phyloP scores from a whole-genome alignment of 1,140 invertebrate species.

The Chrysomallon squamiferum region DNA sequence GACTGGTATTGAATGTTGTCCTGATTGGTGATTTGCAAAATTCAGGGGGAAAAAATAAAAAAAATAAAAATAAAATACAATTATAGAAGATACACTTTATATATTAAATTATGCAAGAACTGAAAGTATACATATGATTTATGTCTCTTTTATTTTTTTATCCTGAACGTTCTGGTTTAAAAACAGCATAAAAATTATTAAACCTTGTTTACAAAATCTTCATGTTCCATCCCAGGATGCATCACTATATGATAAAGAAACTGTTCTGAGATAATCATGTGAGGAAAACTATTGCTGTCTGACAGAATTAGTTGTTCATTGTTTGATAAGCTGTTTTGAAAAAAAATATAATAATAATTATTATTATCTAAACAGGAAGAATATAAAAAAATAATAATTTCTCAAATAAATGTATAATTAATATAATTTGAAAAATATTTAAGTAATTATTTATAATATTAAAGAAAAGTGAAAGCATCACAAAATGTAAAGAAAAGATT shows the following conservation, averaged over 20 bases:
- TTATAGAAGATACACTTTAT: too few relatives aligned
- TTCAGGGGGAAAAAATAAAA: too few relatives aligned
- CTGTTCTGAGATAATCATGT: slow-evolving; percentile 25
- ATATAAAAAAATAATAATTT: background rate
- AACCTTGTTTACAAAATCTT: slow-evolving; percentile 44
- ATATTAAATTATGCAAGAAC: too few relatives aligned
- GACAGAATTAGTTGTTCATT: slow-evolving; percentile 22
- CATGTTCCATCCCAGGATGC: slow-evolving; percentile 21
- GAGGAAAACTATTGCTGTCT: slow-evolving; percentile 21
- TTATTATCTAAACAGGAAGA: background rate
- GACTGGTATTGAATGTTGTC: too few relatives aligned
- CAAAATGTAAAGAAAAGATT: background rate
- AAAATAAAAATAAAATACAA: too few relatives aligned
- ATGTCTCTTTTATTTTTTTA: too few relatives aligned
- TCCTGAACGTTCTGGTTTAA: too few relatives aligned
- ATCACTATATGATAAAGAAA: slow-evolving; percentile 22
- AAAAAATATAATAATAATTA: background rate
- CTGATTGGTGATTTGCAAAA: too few relatives aligned
- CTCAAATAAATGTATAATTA: background rate
- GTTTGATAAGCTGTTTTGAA: slow-evolving; percentile 2
- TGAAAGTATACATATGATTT: too few relatives aligned
- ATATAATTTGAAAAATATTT: background rate
- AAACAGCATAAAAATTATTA: too few relatives aligned
- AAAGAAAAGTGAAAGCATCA: background rate
- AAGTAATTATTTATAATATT: background rate